Percentiles rank a stretch among this genome's conserved stretches.
These are phyloP conservation scores for Thermophis baileyi DNA, from an alignment of 2,113 vertebrate species.

Conservation along the genomic window DNA sequence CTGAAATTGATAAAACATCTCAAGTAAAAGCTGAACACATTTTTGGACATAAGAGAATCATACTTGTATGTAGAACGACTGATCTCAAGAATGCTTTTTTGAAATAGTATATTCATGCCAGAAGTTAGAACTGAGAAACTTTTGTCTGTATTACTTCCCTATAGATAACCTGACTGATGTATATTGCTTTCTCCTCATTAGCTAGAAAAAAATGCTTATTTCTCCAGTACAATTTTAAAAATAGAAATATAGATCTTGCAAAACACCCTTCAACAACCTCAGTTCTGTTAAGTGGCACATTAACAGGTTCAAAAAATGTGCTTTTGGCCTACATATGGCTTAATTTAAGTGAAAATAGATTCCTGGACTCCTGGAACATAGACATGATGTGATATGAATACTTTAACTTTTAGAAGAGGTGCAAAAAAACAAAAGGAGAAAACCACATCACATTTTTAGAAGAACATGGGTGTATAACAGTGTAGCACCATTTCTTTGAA, in stretches of 20 bases:
- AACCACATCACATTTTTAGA: neutral
- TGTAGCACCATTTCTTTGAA: neutral
- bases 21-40: neutral
- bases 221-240: constrained; percentile 1
- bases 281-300: neutral
- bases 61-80: neutral
- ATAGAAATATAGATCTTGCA: neutral
- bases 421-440: constrained; percentile 18
- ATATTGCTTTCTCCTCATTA: neutral
- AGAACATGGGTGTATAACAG: neutral
- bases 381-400: neutral
- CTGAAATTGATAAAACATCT: neutral
- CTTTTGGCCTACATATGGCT: constrained; percentile 4
- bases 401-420: neutral
- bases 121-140: neutral
- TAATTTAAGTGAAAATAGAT: constrained; percentile 32
- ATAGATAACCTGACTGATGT: neutral
- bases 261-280: constrained; percentile 3
- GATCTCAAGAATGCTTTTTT: neutral
- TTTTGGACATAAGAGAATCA: neutral
- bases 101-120: neutral
- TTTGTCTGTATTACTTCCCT: neutral
- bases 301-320: neutral
- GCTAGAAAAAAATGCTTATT: neutral
- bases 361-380: neutral